Evolutionary conservation across 64 coral and sea anemone species (phyloP), one percentile per base, ranked within the genome.

Genomic region (Orbicella faveolata): DNA sequence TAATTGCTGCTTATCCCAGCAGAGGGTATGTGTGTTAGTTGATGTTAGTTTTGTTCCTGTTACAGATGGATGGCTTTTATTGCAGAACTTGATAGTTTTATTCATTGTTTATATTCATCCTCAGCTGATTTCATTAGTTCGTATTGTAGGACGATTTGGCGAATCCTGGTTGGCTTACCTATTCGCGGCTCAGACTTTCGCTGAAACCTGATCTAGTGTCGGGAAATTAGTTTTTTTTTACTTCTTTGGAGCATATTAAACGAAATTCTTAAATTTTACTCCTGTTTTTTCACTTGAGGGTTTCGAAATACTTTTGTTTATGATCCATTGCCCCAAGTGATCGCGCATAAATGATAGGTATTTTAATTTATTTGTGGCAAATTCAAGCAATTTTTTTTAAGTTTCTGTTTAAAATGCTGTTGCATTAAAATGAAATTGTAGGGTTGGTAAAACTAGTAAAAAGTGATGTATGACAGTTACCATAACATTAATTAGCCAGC

Each of bases 121-220:
- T 67, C 75, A 75, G 64, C 66, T 87, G 37, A 61, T 26, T 80
- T 75, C 20, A 74, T n/a, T 48, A 48, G 44, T 0, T 48, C 5
- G 44, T 48, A 48, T 21, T 12, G 20, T 15, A 11, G 13, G 64
- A 34, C 73, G 20, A 96, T 91, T 90, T 87, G 95, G 92, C 95
- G 84, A 72, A 39, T 84, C 83, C 62, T 96, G 95, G 95, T 96
- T 96, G 95, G 95, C 74, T 94, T 37, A 59, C 33, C 51, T 25
- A 39, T n/a, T 92, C 5, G 39, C 63, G 6, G 34, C 11, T 30
- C 64, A 26, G 39, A 33, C 26, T 85, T 70, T 9, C 63, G 21
- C 63, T 18, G 17, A n/a, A 23, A 52, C 15, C 0, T 9, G 82
- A 70, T 68, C 41, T 61, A 19, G 13, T 12, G 12, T 26, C 14